phyloP scores from a whole-genome alignment of 2,797 vertebrate species.

The Anabas testudineus region DNA sequence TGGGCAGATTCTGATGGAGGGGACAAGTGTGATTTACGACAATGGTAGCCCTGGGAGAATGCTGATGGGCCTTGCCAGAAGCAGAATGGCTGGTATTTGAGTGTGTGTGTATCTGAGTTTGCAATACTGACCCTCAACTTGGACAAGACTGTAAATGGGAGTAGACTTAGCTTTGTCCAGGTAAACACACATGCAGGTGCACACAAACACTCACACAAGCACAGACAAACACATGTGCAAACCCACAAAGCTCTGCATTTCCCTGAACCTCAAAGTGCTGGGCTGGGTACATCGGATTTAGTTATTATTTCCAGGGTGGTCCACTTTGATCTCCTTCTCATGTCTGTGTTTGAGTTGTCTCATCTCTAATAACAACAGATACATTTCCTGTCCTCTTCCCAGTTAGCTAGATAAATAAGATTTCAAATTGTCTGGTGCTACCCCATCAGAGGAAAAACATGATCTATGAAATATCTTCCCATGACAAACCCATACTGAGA shows the following conservation, averaged over 20 bases:
- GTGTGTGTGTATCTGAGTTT: slow-evolving; percentile 63
- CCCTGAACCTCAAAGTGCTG: slow-evolving; percentile 54
- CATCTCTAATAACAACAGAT: slow-evolving; percentile 75
- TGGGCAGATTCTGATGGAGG: slow-evolving; percentile 71
- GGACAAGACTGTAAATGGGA: slow-evolving; percentile 56
- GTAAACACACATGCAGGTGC: slow-evolving; percentile 38
- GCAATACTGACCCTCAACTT: slow-evolving; percentile 59
- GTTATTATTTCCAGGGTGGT: slow-evolving; percentile 75
- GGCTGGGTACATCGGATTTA: slow-evolving; percentile 64
- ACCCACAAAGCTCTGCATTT: slow-evolving; percentile 47
- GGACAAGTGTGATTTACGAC: slow-evolving; percentile 79
- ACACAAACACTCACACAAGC: slow-evolving; percentile 11
- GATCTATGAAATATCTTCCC: slow-evolving; percentile 77
- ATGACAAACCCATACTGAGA: slow-evolving; percentile 72
- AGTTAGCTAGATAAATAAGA: slow-evolving; percentile 78
- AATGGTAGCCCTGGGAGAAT: slow-evolving; percentile 68
- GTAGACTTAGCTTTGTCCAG: slow-evolving; percentile 47
- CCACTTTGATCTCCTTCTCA: slow-evolving; percentile 76
- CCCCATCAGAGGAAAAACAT: slow-evolving; percentile 72
- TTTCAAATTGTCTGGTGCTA: slow-evolving; percentile 77
- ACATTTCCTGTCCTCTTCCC: slow-evolving; percentile 70
- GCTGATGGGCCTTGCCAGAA: slow-evolving; percentile 65
- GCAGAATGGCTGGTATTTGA: slow-evolving; percentile 60
- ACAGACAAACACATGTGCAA: slow-evolving; percentile 8
- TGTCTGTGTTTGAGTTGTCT: slow-evolving; percentile 73